Conservation (phyloP, 1,140 invertebrate genomes). For the Drosophila littoralis region DNA sequence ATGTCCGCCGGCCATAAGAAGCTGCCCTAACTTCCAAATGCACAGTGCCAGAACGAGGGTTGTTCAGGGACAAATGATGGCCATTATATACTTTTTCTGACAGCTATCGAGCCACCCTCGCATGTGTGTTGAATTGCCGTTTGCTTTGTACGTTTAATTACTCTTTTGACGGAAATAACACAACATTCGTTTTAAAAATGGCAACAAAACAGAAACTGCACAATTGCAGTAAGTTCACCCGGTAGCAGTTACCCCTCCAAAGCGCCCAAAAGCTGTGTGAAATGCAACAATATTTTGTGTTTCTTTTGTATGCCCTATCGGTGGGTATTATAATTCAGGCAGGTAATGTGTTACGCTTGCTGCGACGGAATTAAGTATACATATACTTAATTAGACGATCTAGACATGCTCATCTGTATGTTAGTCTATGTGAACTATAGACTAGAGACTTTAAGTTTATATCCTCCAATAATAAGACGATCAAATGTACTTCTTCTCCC, state of each 20-base stretch:
- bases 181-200: slow-evolving; percentile 72
- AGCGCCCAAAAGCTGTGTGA: not conserved
- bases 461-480: too few species aligned
- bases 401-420: too few species aligned
- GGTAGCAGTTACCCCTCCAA: not conserved
- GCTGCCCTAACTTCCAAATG: not conserved
- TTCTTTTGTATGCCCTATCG: not conserved
- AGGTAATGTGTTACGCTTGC: too few species aligned
- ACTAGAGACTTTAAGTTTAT: too few species aligned
- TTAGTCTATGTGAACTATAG: too few species aligned
- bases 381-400: too few species aligned
- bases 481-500: too few species aligned
- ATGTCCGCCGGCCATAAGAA: slow-evolving; percentile 60
- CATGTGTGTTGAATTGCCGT: slow-evolving; percentile 65
- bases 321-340: not conserved
- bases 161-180: slow-evolving; percentile 82
- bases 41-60: slow-evolving; percentile 33
- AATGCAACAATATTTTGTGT: slow-evolving; percentile 9
- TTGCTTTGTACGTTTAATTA: slow-evolving; percentile 80
- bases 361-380: too few species aligned
- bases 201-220: slow-evolving; percentile 56
- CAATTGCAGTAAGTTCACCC: slow-evolving; percentile 31
- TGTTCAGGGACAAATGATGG: not conserved
- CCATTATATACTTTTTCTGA: not conserved
- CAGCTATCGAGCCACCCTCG: slow-evolving; percentile 35